Evolutionary conservation across 1,140 invertebrate species (phyloP), one percentile per base, ranked within the genome.

Genomic region (Stenopsyche tienmushanensis): DNA sequence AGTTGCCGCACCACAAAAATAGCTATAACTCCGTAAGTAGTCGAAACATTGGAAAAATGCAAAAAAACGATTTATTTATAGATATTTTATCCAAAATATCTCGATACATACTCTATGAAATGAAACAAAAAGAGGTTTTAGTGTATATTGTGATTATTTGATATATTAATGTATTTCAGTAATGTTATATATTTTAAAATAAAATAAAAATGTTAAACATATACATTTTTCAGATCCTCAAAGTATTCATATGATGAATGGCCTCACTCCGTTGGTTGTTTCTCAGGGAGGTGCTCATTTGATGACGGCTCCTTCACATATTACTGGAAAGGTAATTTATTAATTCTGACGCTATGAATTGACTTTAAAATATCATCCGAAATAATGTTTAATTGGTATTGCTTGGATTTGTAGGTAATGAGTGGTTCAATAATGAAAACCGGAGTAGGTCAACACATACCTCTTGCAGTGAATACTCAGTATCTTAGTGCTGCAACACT

Each of bases 201-300:
- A n/a, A n/a, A n/a, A n/a, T n/a, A n/a, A n/a, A n/a, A n/a, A n/a
- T n/a, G n/a, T n/a, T n/a, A n/a, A n/a, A n/a, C n/a, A n/a, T n/a
- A 34, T 34, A 34, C 29, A 34, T 7, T 34, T 53, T 57, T 47
- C 58, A 70, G 69, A 62, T 57, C 21, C 64, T n/a, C 54, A 70
- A 55, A 52, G 62, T 21, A 52, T 39, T 15, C 50, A 54, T 18
- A 64, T 80, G 39, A 74, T 80, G 62, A 76, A 75, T 64, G 78
- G 78, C 3, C 68, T 80, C 57, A 73, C 76, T 7, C 78, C 78
- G 7, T 66, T 80, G 17, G 77, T 81, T 15, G 76, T 80, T 66
- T 80, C 79, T 45, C 78, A 79, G 69, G 73, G 76, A 25, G 72
- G 71, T 26, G 71, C 75, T 66, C 79, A 80, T 64, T 68, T 71